Evolutionary conservation across 2,113 vertebrate genomes (phyloP), one percentile per base, ranked within the genome.

Genomic region (Tachycineta bicolor): DNA sequence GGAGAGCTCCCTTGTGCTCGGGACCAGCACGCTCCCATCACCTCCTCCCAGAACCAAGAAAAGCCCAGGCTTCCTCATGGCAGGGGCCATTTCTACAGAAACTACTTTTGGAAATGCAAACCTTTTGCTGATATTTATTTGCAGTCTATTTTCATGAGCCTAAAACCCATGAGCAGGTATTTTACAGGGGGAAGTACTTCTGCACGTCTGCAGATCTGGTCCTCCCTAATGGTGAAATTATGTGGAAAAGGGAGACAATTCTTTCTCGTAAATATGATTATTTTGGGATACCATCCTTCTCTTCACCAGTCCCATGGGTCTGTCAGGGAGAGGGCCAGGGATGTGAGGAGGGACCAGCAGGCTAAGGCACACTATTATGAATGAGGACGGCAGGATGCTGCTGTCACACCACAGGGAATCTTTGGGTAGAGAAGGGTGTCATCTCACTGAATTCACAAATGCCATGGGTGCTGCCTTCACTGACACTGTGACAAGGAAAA

Each of bases 311-410:
- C 47, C 56, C 64, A 56, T 0, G 1, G 76, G 21, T 53, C 76
- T 77, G 70, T 59, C 83, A 56, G 62, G 49, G 49, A 74, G 3
- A 52, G 70, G 67, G 44, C 0, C 0, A 85, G 65, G 71, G 80
- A 74, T 47, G 37, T 0, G 6, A 87, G 76, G 89, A 50, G 73
- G 70, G 53, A 79, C 47, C 65, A 67, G 76, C 34, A 9, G 78
- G 83, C 83, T 94, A 97, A 97, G 96, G 97, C 96, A 97, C 95
- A 75, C 80, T 77, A 33, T n/a, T 28, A 70, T 8, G 19, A 28
- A 85, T 0, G 39, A 90, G 77, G 87, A 82, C 0, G 6, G 89
- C 63, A 83, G 93, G 58, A 69, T 0, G 4, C 62, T 73, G 62
- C 77, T 83, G 80, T 67, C 60, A 65, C 67, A 67, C 80, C 56